Percentiles rank a stretch among this genome's conserved stretches.
phyloP scores from a whole-genome alignment of 2,888 invertebrate species.

The Andrena bicolor region DNA sequence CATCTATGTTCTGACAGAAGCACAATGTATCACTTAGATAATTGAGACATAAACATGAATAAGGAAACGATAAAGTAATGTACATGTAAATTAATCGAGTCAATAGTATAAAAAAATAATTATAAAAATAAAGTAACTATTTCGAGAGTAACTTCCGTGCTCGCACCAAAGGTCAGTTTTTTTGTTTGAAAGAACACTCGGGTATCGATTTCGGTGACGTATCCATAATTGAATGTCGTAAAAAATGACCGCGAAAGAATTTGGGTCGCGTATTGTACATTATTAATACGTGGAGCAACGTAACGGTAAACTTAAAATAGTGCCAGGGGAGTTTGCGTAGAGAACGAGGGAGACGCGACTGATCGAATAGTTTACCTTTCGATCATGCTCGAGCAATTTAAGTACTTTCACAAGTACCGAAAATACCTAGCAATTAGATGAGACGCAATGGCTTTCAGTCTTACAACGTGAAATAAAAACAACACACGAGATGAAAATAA shows the following conservation, averaged over 20 bases:
- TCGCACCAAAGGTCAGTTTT: constrained; percentile 42
- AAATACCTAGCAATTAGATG: constrained; percentile 40
- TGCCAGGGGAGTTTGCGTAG: background rate
- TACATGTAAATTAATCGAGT: constrained; percentile 6
- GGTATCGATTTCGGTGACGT: background rate
- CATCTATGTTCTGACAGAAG: constrained; percentile 25
- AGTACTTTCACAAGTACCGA: constrained; percentile 57
- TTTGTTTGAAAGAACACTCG: background rate
- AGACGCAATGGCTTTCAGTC: constrained; percentile 67
- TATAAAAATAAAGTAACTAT: constrained; percentile 9
- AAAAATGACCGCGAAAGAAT: background rate
- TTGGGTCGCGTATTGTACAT: background rate
- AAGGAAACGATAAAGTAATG: background rate
- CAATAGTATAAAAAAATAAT: constrained; percentile 15
- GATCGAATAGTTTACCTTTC: constrained; percentile 40
- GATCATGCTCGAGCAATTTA: constrained; percentile 56
- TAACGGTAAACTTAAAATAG: background rate
- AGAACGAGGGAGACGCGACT: constrained; percentile 34
- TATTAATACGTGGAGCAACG: background rate
- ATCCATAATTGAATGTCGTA: background rate
- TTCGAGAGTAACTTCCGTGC: constrained; percentile 24
- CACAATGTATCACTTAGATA: constrained; percentile 40
- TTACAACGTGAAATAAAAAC: constrained; percentile 53
- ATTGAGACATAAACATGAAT: background rate
- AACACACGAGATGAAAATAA: constrained; percentile 37